A percentile compares a stretch with the other conserved stretches of the same genome.
Evolutionary conservation across 1,140 invertebrate genomes (phyloP).

Genomic region (Aphelenchoides besseyi): DNA sequence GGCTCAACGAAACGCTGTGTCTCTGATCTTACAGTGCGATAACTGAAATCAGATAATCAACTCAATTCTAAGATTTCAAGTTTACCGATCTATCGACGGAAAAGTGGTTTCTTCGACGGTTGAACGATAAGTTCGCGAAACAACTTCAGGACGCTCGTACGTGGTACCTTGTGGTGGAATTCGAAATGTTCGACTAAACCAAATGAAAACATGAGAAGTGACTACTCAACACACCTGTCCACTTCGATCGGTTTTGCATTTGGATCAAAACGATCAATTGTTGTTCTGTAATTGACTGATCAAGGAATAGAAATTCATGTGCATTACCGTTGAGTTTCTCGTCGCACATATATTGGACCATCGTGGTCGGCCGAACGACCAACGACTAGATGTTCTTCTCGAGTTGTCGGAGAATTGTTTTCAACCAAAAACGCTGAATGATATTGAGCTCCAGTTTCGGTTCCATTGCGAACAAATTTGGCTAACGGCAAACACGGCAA

Average conservation of each 20-base stretch:
- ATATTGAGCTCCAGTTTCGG: not conserved
- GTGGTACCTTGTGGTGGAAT: slow-evolving; percentile 12
- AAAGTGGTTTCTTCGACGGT: slow-evolving; percentile 18
- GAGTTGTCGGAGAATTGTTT: not conserved
- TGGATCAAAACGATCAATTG: not conserved
- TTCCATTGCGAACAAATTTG: not conserved
- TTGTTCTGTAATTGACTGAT: slow-evolving; percentile 13
- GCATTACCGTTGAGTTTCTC: slow-evolving; percentile 1
- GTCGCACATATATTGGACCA: not conserved
- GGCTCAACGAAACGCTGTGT: not conserved
- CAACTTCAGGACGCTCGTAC: slow-evolving; percentile 13
- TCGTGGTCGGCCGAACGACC: not conserved
- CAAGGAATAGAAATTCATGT: slow-evolving; percentile 10
- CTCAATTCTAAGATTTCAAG: no score
- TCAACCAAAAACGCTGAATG: not conserved
- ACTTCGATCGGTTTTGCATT: not conserved
- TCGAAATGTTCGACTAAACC: slow-evolving; percentile 1
- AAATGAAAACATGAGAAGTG: not conserved
- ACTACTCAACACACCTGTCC: not conserved
- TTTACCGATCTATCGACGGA: slow-evolving; percentile 18
- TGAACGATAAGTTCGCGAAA: slow-evolving; percentile 6
- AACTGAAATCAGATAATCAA: no score
- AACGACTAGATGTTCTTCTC: not conserved
- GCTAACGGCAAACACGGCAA: slow-evolving; percentile 13
- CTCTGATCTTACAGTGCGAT: slow-evolving; percentile 14